phyloP scores from a whole-genome alignment of 1,140 invertebrate genomes.

The Neuroterus valhalla region DNA sequence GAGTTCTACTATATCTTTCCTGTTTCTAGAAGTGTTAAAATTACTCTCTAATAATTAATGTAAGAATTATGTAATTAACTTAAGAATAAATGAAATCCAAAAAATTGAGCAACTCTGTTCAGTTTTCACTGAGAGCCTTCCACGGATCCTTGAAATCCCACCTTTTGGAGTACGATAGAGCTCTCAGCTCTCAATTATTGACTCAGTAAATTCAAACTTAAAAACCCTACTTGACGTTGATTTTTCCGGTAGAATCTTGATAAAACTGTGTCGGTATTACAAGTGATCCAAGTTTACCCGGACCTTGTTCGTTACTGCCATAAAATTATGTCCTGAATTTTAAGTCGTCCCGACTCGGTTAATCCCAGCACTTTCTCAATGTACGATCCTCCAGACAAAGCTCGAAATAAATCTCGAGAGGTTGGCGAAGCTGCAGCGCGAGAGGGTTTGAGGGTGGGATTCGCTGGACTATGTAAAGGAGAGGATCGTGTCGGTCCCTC shows the following conservation, averaged over 20 bases:
- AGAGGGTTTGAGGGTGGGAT: background rate
- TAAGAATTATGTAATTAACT: too few species aligned
- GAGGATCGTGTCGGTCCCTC: slow-evolving; percentile 39
- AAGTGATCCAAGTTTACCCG: slow-evolving; percentile 10
- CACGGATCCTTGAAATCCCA: too few species aligned
- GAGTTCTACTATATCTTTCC: too few species aligned
- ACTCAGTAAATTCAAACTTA: too few species aligned
- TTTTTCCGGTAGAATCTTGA: background rate
- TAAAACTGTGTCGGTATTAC: background rate
- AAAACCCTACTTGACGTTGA: background rate
- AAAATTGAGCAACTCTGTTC: too few species aligned
- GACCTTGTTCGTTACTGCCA: slow-evolving; percentile 26
- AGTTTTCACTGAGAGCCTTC: too few species aligned
- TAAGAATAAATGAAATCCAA: too few species aligned
- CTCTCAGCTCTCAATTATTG: too few species aligned
- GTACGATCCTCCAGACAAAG: slow-evolving; percentile 48
- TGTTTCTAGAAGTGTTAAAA: too few species aligned
- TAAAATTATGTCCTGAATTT: slow-evolving; percentile 57
- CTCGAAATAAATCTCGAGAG: slow-evolving; percentile 57
- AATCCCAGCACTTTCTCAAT: slow-evolving; percentile 46
- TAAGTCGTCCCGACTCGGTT: slow-evolving; percentile 46
- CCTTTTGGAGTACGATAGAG: too few species aligned
- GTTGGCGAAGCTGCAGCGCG: slow-evolving; percentile 16
- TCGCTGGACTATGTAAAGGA: slow-evolving; percentile 34
- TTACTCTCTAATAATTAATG: too few species aligned